Base-by-base conservation (phyloP, 2,888 invertebrate species). In the Hesperia comma region DNA sequence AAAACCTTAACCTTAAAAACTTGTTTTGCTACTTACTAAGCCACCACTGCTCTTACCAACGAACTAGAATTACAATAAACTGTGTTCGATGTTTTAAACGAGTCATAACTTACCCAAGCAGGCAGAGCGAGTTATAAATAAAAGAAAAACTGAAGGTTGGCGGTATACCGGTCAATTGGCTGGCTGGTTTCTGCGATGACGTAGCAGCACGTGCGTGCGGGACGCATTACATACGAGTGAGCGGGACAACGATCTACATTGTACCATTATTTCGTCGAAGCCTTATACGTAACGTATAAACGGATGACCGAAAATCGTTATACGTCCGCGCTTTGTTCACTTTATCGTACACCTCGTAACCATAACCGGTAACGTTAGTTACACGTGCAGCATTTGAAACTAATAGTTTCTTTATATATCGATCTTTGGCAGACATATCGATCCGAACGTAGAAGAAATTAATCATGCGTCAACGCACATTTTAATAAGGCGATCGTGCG, bases 121-220 rank as follows among this genome's bases (percentile, higher is more conserved):
- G 82, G 79, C 87, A 82, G 82, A 90, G 90, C 90, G 86, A 90
- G 90, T 88, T 90, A 90, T 88, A 92, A 91, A 91, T 90, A 91
- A 92, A 90, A 88, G 83, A 90, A 92, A 91, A 92, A 92, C 91
- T 91, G 92, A 92, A 92, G 92, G 92, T 90, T 92, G 91, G 85
- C 90, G 84, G 87, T 90, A 89, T 89, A 90, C 92, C 88, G 92
- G 92, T 91, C 92, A 92, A 91, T 91, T 89, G 92, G 90, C 87
- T 91, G 90, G 88, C 88, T 91, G 89, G 90, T 90, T 90, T 87
- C 87, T 89, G 90, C 89, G 87, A 83, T 92, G 92, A 92, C 92
- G 92, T 88, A 86, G 79, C 77, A 72, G 73, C 70, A 79, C 74
- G 84, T 74, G 81, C 79, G 81, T 80, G 79, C 76, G 84, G 80